phyloP scores from a whole-genome alignment of 2,797 vertebrate species.

The Eulemur albifrons region DNA sequence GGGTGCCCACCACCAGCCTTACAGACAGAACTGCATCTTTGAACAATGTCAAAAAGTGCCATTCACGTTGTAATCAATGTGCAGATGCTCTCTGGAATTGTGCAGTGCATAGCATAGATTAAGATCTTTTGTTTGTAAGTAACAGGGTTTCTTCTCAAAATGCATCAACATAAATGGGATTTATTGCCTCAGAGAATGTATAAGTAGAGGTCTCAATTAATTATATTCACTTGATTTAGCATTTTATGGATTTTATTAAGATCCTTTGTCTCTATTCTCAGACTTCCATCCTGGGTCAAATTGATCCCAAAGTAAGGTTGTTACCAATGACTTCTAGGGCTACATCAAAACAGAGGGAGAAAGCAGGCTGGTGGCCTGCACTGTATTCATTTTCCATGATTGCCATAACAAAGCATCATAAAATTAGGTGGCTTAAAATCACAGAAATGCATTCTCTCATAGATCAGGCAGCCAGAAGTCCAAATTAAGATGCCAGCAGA shows the following conservation, averaged over 20 bases:
- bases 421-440: background rate
- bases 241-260: background rate
- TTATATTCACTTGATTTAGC: background rate
- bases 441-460: background rate
- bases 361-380: background rate
- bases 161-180: background rate
- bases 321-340: background rate
- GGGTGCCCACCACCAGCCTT: too few relatives aligned
- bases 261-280: background rate
- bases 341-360: background rate
- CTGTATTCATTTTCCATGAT: background rate
- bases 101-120: background rate
- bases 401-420: background rate
- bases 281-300: background rate
- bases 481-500: background rate
- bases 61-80: background rate
- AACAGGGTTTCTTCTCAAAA: background rate
- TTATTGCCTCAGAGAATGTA: background rate
- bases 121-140: background rate
- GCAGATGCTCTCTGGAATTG: background rate
- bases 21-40: background rate
- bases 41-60: background rate
- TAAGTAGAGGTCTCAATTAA: background rate
- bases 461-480: background rate
- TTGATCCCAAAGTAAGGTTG: background rate